Conservation (phyloP, 2,888 invertebrate species). For the Drosophila picticornis region DNA sequence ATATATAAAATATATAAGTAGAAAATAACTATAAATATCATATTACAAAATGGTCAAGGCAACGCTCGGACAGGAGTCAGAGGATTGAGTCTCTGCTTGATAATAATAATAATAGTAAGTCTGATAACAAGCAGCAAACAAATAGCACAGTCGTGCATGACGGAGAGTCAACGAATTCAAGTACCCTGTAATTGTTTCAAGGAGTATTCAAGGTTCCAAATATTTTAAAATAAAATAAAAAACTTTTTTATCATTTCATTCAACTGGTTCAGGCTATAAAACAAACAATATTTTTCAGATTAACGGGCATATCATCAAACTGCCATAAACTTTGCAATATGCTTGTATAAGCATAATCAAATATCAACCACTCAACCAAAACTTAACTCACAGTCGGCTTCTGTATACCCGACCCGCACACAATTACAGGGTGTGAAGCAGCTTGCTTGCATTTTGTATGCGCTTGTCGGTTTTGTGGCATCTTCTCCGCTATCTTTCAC, state of each 20-base stretch:
- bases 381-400: neutral
- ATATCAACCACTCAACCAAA: neutral
- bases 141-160: slow-evolving; percentile 33
- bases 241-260: neutral
- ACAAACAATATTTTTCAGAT: neutral
- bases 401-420: neutral
- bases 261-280: neutral
- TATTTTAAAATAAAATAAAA: no score
- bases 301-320: neutral
- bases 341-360: neutral
- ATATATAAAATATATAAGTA: slow-evolving; percentile 52
- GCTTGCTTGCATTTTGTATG: slow-evolving; percentile 45
- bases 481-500: slow-evolving; percentile 48
- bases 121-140: slow-evolving; percentile 65
- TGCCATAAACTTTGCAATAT: neutral
- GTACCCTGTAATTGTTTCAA: slow-evolving; percentile 21
- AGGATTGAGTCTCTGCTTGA: slow-evolving; percentile 37
- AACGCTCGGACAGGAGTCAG: slow-evolving; percentile 12
- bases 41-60: slow-evolving; percentile 69
- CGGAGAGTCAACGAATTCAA: no score
- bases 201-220: no score
- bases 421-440: slow-evolving; percentile 37
- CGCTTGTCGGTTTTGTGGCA: slow-evolving; percentile 41
- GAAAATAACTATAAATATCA: slow-evolving; percentile 80
- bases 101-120: slow-evolving; percentile 52